Conservation (phyloP, 1,140 invertebrate species). For the Diabrotica undecimpunctata region DNA sequence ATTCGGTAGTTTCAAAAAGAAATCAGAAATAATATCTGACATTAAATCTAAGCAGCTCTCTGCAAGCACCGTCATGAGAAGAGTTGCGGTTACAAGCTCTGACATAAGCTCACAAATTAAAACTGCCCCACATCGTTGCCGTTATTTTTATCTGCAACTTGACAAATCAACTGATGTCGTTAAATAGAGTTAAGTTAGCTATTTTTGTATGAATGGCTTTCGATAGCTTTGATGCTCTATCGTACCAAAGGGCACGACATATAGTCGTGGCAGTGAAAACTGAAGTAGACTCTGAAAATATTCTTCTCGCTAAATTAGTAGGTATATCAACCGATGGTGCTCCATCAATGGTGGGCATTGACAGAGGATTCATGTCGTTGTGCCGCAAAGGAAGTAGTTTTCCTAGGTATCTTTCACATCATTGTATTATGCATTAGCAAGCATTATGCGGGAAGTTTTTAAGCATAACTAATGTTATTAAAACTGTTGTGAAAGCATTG, state of each 20-base stretch:
- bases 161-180: neutral
- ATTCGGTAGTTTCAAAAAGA: conserved; percentile 16
- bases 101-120: neutral
- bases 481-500: neutral
- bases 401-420: neutral
- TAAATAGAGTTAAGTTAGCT: neutral
- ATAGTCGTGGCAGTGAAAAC: neutral
- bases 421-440: neutral
- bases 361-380: neutral
- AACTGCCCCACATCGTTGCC: neutral
- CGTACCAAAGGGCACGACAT: neutral
- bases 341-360: neutral
- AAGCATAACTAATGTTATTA: neutral
- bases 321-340: neutral
- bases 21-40: conserved; percentile 22
- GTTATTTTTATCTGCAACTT: neutral
- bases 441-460: neutral
- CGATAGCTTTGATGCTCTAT: neutral
- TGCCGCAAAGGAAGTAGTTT: neutral
- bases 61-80: conserved; percentile 24
- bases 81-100: neutral
- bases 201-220: neutral
- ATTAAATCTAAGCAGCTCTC: conserved; percentile 28
- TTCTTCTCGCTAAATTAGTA: neutral
- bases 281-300: neutral